Evolutionary conservation across 2,113 vertebrate species (phyloP).

Genomic region (Limnothrissa miodon): DNA sequence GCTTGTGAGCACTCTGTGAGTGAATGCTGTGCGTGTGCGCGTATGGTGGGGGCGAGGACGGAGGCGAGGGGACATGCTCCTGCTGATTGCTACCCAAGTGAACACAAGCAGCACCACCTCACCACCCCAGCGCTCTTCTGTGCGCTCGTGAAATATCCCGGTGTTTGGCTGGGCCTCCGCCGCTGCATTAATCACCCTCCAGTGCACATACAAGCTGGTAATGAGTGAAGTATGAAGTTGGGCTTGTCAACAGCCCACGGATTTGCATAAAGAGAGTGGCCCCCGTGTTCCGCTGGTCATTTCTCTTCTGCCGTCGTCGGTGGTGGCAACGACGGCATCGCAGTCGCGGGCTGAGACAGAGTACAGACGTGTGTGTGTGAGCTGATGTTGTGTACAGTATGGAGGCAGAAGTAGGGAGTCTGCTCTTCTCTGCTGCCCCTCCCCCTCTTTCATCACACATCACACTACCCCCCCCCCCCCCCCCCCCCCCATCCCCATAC

Average conservation of each 20-base stretch:
- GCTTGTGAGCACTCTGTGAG: neutral
- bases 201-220: conserved; percentile 57
- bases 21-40: neutral
- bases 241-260: conserved; percentile 23
- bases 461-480: neutral
- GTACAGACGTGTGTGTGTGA: neutral
- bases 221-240: conserved; percentile 44
- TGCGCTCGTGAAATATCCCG: conserved; percentile 57
- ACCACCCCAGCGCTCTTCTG: conserved; percentile 19
- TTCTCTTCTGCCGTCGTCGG: neutral
- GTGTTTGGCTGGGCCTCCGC: conserved; percentile 38
- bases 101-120: conserved; percentile 51
- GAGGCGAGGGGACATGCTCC: conserved; percentile 57
- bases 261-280: conserved; percentile 10
- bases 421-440: neutral
- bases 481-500: neutral
- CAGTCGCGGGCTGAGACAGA: neutral
- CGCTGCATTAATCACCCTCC: conserved; percentile 60
- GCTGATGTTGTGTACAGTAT: too few species aligned
- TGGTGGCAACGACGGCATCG: too few species aligned
- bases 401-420: neutral
- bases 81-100: conserved; percentile 63
- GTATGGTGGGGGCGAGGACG: neutral
- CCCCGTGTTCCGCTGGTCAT: neutral
- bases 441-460: neutral